Conservation (phyloP, 2,797 vertebrate genomes). For the Tadarida brasiliensis region DNA sequence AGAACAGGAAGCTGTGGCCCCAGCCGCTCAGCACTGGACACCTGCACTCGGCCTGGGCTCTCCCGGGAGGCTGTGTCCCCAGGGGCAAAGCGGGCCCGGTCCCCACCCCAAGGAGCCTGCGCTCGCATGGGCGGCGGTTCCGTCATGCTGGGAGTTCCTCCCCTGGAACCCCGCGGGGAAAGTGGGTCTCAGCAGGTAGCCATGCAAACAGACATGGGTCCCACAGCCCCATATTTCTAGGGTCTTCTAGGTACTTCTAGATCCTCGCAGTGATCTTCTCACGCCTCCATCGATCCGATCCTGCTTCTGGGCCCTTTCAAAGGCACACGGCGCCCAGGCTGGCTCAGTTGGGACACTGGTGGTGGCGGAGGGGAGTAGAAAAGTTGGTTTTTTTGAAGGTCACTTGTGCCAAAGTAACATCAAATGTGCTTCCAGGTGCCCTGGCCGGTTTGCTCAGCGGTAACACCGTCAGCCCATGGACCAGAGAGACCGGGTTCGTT, state of each 20-base stretch:
- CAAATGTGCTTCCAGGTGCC: neutral
- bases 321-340: neutral
- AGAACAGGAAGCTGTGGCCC: neutral
- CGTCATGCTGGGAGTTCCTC: neutral
- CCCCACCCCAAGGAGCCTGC: too few relatives aligned
- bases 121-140: too few relatives aligned
- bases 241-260: neutral
- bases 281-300: neutral
- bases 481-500: too few relatives aligned
- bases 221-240: neutral
- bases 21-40: too few relatives aligned
- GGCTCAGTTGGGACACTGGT: neutral
- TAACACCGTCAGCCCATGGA: too few relatives aligned
- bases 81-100: too few relatives aligned
- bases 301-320: neutral
- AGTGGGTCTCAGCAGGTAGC: neutral
- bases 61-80: neutral
- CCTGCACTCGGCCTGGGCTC: too few relatives aligned
- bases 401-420: neutral
- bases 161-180: neutral
- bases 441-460: too few relatives aligned
- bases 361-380: neutral
- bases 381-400: neutral
- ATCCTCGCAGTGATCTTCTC: neutral
- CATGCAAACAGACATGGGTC: neutral